Base-by-base conservation (phyloP, 2,797 vertebrate genomes). In the Sebastolobus alascanus region DNA sequence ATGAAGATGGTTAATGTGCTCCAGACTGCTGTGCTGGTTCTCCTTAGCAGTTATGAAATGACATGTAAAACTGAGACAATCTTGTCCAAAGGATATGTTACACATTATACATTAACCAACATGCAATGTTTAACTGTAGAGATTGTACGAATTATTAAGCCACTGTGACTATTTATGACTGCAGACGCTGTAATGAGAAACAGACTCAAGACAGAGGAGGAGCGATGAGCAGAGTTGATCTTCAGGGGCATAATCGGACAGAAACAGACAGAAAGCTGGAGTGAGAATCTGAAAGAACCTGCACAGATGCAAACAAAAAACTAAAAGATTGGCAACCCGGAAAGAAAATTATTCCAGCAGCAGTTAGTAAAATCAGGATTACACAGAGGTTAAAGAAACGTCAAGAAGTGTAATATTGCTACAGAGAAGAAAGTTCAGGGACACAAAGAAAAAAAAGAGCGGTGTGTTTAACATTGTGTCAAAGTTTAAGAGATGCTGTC, bases 401-500 rank as follows among this genome's bases (percentile, higher is more conserved):
- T 66, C 12, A n/a, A 33, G 18, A 1, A 8, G 35, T 20, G 6
- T 18, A 46, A 46, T 46, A 46, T 46, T 46, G 43, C 43, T 46
- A 70, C 5, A 14, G 25, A 3, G 8, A 27, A 40, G 10, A 33
- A 37, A 14, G 14, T 13, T 67, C 11, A 35, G 20, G 18, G 52
- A 18, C 46, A 25, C 18, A 66, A 13, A 29, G 25, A 18, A 27
- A 50, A 74, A 74, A 27, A 52, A 2, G 4, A 67, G 29, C 11
- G 46, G 25, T 13, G 11, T 1, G 3, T 66, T 56, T 25, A 50
- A 68, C 10, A n/a, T 20, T 43, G 0, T 38, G 29, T 66, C 20
- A 37, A 63, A 80, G 52, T 68, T 79, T 33, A 10, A 35, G 27
- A 84, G 69, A 94, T 95, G 92, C 5, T 64, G n/a, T 68, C 46